Percentiles rank a stretch among this genome's conserved stretches.
Conservation (phyloP, 2,888 invertebrate genomes). For the Pollenia griseotomentosa region DNA sequence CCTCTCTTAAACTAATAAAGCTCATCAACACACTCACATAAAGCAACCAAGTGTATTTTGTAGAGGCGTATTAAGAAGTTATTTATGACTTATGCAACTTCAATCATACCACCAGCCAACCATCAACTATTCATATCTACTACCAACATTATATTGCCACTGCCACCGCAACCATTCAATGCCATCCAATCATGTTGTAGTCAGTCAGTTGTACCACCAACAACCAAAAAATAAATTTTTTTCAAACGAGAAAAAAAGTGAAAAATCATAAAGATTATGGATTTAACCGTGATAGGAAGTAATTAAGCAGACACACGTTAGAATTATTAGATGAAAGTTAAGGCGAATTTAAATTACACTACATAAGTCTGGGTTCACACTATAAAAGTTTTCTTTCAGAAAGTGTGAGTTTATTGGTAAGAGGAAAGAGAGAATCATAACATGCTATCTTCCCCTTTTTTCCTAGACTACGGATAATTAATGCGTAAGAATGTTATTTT, state of each 20-base stretch:
- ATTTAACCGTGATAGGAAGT: constrained; percentile 67
- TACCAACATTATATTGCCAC: constrained; percentile 46
- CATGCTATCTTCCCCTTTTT: too few relatives aligned
- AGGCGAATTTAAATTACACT: not conserved
- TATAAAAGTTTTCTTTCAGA: not conserved
- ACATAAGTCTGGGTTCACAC: not conserved
- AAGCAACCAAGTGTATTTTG: not conserved
- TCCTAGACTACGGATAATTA: too few relatives aligned
- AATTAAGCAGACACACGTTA: constrained; percentile 56
- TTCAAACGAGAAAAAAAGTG: not conserved
- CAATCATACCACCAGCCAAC: constrained; percentile 64
- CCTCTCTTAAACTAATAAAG: constrained; percentile 19
- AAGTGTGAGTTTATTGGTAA: not conserved
- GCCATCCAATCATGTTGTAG: constrained; percentile 41
- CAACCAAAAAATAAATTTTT: constrained; percentile 30
- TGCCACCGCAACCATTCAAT: constrained; percentile 28
- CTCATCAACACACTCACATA: constrained; percentile 6
- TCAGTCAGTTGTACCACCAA: constrained; percentile 36
- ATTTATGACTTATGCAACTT: constrained; percentile 74
- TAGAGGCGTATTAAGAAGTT: constrained; percentile 74
- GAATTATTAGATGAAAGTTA: not conserved
- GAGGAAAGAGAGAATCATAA: too few relatives aligned
- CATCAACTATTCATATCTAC: constrained; percentile 24
- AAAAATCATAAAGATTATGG: constrained; percentile 53
- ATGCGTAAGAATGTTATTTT: too few relatives aligned